These are phyloP conservation scores for Numida meleagris DNA, from an alignment of 2,113 vertebrate genomes.

Conservation along the genomic window DNA sequence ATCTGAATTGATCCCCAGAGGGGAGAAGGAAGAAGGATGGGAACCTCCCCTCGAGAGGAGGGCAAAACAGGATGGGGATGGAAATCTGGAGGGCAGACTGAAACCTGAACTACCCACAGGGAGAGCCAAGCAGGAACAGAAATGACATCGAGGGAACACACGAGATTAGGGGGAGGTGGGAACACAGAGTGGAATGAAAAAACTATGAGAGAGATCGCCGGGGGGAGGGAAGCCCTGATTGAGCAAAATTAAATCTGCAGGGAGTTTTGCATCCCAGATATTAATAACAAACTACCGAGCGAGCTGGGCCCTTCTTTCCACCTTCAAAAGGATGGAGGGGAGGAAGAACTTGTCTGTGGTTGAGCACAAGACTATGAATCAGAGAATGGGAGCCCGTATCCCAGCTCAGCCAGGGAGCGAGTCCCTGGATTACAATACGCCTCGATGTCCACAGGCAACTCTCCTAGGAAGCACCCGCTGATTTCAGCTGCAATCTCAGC, in stretches of 20 bases:
- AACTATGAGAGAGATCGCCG: slow-evolving; percentile 48
- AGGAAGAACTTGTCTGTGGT: slow-evolving; percentile 63
- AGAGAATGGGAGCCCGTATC: slow-evolving; percentile 2
- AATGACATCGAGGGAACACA: slow-evolving; percentile 51
- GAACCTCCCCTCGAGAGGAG: slow-evolving; percentile 44
- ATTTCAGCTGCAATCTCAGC: not conserved
- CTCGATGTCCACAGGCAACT: slow-evolving; percentile 50
- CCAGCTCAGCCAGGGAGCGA: not conserved
- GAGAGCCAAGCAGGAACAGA: slow-evolving; percentile 58
- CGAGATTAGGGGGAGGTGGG: slow-evolving; percentile 55
- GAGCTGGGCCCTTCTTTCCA: slow-evolving; percentile 28
- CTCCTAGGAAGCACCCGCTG: not conserved
- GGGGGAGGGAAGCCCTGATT: slow-evolving; percentile 56
- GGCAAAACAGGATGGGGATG: slow-evolving; percentile 39
- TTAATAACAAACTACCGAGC: slow-evolving; percentile 65
- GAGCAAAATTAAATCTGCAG: slow-evolving; percentile 58
- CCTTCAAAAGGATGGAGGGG: slow-evolving; percentile 71
- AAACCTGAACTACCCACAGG: slow-evolving; percentile 58
- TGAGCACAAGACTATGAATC: slow-evolving; percentile 62
- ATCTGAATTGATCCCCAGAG: slow-evolving; percentile 32
- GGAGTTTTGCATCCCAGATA: slow-evolving; percentile 69
- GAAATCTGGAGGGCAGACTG: slow-evolving; percentile 48
- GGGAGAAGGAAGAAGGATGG: slow-evolving; percentile 62
- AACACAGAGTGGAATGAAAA: slow-evolving; percentile 19
- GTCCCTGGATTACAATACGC: not conserved